A percentile compares a stretch with the other conserved stretches of the same genome.
phyloP scores from a whole-genome alignment of 1,140 invertebrate genomes.

The Penaeus indicus region DNA sequence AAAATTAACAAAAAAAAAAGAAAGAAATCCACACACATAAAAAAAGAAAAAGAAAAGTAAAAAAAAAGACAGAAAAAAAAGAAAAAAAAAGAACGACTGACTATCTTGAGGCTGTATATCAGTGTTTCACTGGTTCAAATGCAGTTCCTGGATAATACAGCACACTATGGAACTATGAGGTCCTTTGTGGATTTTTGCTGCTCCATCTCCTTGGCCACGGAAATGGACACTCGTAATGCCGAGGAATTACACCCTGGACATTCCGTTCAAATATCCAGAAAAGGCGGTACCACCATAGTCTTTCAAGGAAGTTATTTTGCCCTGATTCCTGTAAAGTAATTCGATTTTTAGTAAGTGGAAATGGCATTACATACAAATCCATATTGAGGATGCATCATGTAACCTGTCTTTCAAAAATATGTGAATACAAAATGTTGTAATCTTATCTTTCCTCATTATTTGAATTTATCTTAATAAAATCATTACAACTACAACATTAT shows the following conservation, averaged over 20 bases:
- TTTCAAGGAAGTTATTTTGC: conserved; percentile 79
- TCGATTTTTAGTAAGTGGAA: conserved; percentile 35
- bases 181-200: conserved; percentile 66
- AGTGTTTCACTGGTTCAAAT: conserved; percentile 51
- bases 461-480: background rate
- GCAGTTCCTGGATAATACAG: conserved; percentile 23
- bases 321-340: conserved; percentile 74
- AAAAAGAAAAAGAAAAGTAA: too few species aligned
- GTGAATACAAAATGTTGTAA: too few species aligned
- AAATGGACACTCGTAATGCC: conserved; percentile 88
- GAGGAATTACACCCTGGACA: conserved; percentile 82
- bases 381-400: background rate
- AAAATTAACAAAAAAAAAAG: too few species aligned
- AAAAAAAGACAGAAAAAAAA: too few species aligned
- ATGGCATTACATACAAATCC: background rate
- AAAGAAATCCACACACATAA: too few species aligned
- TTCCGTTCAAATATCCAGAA: conserved; percentile 90
- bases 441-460: background rate
- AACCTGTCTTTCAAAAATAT: background rate
- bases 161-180: conserved; percentile 60
- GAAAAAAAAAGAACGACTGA: too few species aligned
- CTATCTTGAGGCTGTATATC: too few species aligned
- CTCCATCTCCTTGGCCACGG: conserved; percentile 71
- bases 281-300: conserved; percentile 87
- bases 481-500: background rate